These are phyloP conservation scores for Oxytorus armatus DNA, from an alignment of 2,888 invertebrate species.

Conservation along the genomic window DNA sequence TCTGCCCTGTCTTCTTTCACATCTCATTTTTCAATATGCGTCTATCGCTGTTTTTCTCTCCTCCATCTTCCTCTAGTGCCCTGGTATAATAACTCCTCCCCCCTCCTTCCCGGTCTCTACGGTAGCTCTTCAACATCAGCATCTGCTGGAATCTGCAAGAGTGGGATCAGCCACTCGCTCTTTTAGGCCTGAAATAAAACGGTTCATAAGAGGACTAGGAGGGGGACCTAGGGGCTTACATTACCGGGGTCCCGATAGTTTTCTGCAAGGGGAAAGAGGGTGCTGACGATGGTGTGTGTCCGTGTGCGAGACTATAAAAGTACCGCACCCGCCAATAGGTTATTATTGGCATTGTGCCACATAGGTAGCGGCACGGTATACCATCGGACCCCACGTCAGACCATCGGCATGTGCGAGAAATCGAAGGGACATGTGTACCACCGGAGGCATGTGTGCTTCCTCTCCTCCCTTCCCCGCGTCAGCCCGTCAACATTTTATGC, in stretches of 20 bases:
- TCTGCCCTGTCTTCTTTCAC: conserved; percentile 26
- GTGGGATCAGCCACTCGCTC: conserved; percentile 67
- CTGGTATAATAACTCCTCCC: conserved; percentile 8
- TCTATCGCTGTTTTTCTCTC: conserved; percentile 14
- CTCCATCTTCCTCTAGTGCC: conserved; percentile 19
- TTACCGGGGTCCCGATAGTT: conserved; percentile 9
- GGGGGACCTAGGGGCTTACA: conserved; percentile 20
- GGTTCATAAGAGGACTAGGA: conserved; percentile 37
- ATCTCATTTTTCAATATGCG: conserved; percentile 27
- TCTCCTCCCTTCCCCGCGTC: conserved; percentile 16
- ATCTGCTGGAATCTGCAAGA: conserved; percentile 82
- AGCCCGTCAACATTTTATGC: conserved; percentile 34
- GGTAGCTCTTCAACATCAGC: conserved; percentile 70
- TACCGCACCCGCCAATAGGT: conserved; percentile 75
- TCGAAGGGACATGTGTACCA: conserved; percentile 65
- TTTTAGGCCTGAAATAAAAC: conserved; percentile 50
- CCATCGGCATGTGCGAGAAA: conserved; percentile 68
- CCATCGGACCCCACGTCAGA: conserved; percentile 46
- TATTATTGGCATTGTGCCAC: conserved; percentile 82
- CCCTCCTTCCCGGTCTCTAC: conserved; percentile 23
- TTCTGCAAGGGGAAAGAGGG: conserved; percentile 62
- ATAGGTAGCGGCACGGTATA: conserved; percentile 48
- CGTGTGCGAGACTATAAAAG: conserved; percentile 27
- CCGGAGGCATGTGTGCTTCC: conserved; percentile 66
- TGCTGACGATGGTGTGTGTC: conserved; percentile 48